Conservation (phyloP, 1,140 invertebrate genomes). For the Myzus persicae region DNA sequence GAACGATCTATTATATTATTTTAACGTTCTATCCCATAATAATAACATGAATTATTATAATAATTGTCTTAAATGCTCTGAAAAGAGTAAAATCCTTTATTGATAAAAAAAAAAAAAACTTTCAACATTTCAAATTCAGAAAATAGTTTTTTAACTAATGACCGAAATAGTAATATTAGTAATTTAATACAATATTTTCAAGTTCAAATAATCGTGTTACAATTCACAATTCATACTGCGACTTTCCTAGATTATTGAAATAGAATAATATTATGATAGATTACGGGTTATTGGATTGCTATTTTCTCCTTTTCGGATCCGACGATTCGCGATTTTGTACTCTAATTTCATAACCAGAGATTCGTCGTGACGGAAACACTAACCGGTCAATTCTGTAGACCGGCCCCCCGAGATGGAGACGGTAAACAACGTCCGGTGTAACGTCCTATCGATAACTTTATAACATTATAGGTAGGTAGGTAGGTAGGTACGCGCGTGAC, state of each 20-base stretch:
- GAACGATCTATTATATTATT: neutral
- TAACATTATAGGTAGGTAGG: no score
- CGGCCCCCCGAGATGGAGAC: neutral
- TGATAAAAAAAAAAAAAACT: neutral
- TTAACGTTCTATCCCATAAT: neutral
- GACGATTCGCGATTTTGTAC: neutral
- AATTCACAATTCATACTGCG: no score
- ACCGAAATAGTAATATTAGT: no score
- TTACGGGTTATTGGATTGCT: no score
- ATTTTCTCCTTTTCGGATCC: neutral
- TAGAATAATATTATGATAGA: no score
- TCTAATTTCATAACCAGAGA: neutral
- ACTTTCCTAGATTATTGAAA: no score
- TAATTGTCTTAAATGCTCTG: neutral
- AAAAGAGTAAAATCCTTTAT: neutral
- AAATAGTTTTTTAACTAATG: no score
- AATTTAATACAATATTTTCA: no score
- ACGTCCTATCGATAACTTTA: neutral
- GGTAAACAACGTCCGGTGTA: neutral
- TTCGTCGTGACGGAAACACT: neutral
- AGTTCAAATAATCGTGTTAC: no score
- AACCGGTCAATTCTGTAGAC: neutral
- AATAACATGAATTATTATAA: neutral
- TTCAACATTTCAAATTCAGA: no score
- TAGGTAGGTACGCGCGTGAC: neutral